Percentiles rank a stretch among this genome's conserved stretches.
These are phyloP conservation scores for Leguminivora glycinivorella DNA, from an alignment of 1,140 invertebrate genomes.

Conservation along the genomic window DNA sequence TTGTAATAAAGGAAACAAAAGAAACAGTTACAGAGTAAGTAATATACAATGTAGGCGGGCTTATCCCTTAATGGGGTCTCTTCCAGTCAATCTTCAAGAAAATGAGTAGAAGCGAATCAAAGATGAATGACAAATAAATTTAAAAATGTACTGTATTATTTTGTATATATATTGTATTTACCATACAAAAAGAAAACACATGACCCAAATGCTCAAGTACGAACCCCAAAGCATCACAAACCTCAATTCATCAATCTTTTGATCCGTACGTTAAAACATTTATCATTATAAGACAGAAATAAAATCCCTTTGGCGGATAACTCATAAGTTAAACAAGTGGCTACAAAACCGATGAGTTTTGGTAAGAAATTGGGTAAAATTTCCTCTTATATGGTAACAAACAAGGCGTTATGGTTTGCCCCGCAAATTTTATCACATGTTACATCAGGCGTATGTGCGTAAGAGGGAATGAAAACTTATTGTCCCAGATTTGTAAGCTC, in stretches of 20 bases:
- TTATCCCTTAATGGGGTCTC: no score
- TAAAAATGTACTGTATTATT: no score
- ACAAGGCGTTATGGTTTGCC: conserved; percentile 25
- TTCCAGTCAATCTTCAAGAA: no score
- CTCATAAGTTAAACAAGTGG: conserved; percentile 35
- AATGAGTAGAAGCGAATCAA: no score
- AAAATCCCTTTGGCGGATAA: background rate
- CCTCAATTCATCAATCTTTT: background rate
- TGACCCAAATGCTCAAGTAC: background rate
- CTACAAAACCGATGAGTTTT: conserved; percentile 30
- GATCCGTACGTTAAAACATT: background rate
- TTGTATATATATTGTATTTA: no score
- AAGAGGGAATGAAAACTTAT: background rate
- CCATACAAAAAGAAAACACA: no score
- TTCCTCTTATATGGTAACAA: conserved; percentile 31
- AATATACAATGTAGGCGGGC: no score
- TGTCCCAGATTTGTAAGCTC: no score
- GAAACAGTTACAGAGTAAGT: no score
- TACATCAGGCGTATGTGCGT: conserved; percentile 1
- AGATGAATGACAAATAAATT: no score
- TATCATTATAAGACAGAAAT: background rate
- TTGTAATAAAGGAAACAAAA: no score
- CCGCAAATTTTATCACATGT: conserved; percentile 32
- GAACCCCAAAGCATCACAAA: background rate
- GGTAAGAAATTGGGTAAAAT: conserved; percentile 29